Base-by-base conservation (phyloP, 2,888 invertebrate species). In the Schrankia costaestrigalis region DNA sequence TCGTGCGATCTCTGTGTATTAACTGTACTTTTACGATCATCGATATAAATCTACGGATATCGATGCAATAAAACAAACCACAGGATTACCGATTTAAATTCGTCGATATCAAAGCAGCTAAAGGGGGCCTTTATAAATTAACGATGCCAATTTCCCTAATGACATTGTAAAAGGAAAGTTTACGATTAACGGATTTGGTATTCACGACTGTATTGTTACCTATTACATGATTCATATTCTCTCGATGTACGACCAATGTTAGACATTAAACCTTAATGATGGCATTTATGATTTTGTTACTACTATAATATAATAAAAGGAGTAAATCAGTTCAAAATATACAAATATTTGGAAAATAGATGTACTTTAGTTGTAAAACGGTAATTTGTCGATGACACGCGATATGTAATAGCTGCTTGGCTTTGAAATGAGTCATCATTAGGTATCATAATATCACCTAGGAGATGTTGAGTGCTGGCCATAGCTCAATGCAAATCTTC, bases 91-190 rank as follows among this genome's bases (percentile, higher is more conserved):
- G 76, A 81, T 83, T 84, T 78, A 77, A 84, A 82, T 83, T 72
- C 76, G 71, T 72, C 74, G 81, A 84, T 85, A 84, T 70, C 72
- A 63, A 60, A 72, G 71, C 80, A 75, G 74, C 81, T 76, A 77
- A 74, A 72, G 72, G 72, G 71, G 63, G 67, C 68, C 70, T 77
- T 77, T 82, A 80, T 78, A 83, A 83, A 85, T 84, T 82, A 85
- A 84, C 80, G 81, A 77, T 48, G 64, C 71, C 81, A 84, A 86
- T 87, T 85, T 85, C 77, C 83, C 81, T 86, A 85, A 87, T 86
- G 83, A 85, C 79, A 78, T 68, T 83, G 82, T 85, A 83, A 85
- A 86, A 79, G 83, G 75, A 76, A 84, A 78, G 71, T 84, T 85
- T 77, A 81, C 81, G 79, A 78, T 73, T 71, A 67, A 70, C 65